Base-by-base conservation (phyloP, 2,888 invertebrate genomes). In the Mesoligia furuncula region DNA sequence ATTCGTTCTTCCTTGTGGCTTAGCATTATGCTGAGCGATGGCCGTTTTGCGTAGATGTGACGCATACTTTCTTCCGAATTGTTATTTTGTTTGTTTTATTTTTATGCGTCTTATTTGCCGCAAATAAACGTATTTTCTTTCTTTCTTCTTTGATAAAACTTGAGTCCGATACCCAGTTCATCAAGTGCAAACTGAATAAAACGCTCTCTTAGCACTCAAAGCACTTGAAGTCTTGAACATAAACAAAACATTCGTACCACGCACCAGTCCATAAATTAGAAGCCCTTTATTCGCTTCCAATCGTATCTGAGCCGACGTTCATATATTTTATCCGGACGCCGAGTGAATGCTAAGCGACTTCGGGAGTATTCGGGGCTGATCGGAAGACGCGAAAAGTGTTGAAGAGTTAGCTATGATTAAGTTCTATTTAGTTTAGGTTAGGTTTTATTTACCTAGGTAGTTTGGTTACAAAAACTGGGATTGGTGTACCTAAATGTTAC, bases 241-340 rank as follows among this genome's bases (percentile, higher is more conserved):
- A 84, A 76, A 87, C 85, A 85, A 84, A 85, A 77, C 75, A 85
- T 83, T 85, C 73, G 70, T 57, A 68, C 36, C 70, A 74, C 72
- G 75, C 66, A 76, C 72, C 64, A 83, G 77, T 84, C 65, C 74
- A 85, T 86, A 85, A 85, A 87, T 87, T 87, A 86, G 82, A 83
- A 77, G 77, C 75, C 80, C 81, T 79, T 86, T 83, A 84, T 84
- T 83, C 81, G 70, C 77, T 79, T 54, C 87, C 80, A 84, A 87
- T 88, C 74, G 81, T 75, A 85, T 87, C 84, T 78, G 88, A 85
- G 81, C 81, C 77, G 64, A 71, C 74, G 75, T 77, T 83, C 81
- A 88, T 87, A 88, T 88, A 88, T 88, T 87, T 88, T 76, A 83
- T 84, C 80, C 81, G 75, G 77, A 85, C 81, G 85, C 75, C 42